A percentile compares a stretch with the other conserved stretches of the same genome.
Conservation (phyloP, 2,797 vertebrate species). For the Notolepis coatsorum region DNA sequence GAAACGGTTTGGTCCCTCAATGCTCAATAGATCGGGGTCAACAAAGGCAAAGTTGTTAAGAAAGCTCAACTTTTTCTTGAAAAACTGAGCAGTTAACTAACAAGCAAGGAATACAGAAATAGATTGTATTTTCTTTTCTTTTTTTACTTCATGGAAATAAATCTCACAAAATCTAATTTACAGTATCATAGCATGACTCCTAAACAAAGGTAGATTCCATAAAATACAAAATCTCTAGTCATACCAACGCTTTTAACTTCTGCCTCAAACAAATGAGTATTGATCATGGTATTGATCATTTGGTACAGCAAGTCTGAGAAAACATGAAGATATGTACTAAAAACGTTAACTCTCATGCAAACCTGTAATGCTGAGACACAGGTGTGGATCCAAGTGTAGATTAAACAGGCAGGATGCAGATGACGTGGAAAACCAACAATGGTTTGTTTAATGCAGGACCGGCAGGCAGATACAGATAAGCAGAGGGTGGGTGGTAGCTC, state of each 20-base stretch:
- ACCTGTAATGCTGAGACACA: too few relatives aligned
- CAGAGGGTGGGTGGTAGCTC: too few relatives aligned
- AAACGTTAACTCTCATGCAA: conserved; percentile 79
- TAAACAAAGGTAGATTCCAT: conserved; percentile 66
- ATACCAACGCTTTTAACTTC: conserved; percentile 55
- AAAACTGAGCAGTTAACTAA: conserved; percentile 70
- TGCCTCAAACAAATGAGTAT: conserved; percentile 63
- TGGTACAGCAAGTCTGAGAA: conserved; percentile 58
- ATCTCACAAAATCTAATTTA: conserved; percentile 70
- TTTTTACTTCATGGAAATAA: conserved; percentile 67
- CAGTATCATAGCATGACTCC: conserved; percentile 63
- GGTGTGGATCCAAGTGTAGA: too few relatives aligned
- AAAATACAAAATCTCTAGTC: conserved; percentile 75
- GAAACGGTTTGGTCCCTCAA: conserved; percentile 80
- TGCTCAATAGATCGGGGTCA: conserved; percentile 71
- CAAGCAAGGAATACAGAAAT: conserved; percentile 79
- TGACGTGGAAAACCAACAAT: too few relatives aligned
- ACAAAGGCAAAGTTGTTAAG: conserved; percentile 69
- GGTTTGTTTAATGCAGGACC: too few relatives aligned
- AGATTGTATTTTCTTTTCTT: conserved; percentile 18
- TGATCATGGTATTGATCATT: conserved; percentile 52
- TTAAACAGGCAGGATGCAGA: too few relatives aligned
- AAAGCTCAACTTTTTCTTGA: conserved; percentile 63
- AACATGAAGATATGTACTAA: conserved; percentile 66
- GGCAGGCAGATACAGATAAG: too few relatives aligned